Evolutionary conservation across 2,113 vertebrate species (phyloP), one percentile per base, ranked within the genome.

Genomic region (Sialia sialis): DNA sequence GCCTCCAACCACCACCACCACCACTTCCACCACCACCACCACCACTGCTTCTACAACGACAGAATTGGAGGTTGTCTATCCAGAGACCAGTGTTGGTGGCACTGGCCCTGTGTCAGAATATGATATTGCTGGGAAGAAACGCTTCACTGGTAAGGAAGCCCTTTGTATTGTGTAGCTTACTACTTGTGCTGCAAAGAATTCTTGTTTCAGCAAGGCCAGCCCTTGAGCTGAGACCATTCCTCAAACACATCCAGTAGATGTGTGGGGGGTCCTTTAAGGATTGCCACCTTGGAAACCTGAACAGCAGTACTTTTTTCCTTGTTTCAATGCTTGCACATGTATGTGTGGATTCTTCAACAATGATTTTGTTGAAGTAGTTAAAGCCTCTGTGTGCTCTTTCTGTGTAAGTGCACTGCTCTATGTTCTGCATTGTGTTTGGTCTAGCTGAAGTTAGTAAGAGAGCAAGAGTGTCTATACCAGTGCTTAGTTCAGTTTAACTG

Each of bases 61-160:
- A 38, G 55, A 82, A 21, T 58, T 32, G 0, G 93, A 94, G 23
- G 64, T 43, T 66, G 22, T 75, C 59, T 94, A 96, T 18, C 94
- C 96, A 1, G 98, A 98, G 44, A 97, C 91, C 8, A 96, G 97
- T 66, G 67, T 97, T 13, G 82, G 94, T 67, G 98, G 98, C 88
- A 98, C 97, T 8, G 97, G 97, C 30, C 98, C 99, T 17, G 89
- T 98, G 58, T 98, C 98, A 12, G 98, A 98, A 95, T 98, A 98
- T 60, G 99, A 99, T 93, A 97, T 98, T 49, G 97, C 98, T 69
- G 99, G 99, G 90, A 99, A 98, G 96, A 99, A 98, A 62, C 98
- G 99, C 56, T 99, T 99, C 97, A 98, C 98, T 97, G 99, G 99
- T 99, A 98, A 96, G 90, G 75, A 62, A 34, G 22, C 41, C 16